These are phyloP conservation scores for Eurystomus glaucurus DNA, from an alignment of 2,797 vertebrate genomes.

Conservation along the genomic window DNA sequence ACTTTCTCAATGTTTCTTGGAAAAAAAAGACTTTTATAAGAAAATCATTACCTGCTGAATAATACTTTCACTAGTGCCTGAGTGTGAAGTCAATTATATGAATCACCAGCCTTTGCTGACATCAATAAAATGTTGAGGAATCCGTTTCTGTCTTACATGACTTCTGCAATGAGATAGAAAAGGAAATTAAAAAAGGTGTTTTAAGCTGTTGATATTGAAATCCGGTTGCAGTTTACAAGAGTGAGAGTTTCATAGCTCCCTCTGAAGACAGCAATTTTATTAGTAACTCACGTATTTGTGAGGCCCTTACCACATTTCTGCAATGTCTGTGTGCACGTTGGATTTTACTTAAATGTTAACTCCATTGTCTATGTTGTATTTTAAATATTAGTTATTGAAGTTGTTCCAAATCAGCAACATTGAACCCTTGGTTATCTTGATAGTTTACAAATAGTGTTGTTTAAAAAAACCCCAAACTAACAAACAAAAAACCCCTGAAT, in stretches of 20 bases:
- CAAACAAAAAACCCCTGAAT: background rate
- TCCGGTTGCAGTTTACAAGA: background rate
- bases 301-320: background rate
- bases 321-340: background rate
- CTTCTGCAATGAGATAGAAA: background rate
- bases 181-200: background rate
- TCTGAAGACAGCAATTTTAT: background rate
- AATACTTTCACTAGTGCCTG: background rate
- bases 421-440: background rate
- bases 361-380: background rate
- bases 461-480: background rate
- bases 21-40: background rate
- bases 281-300: background rate
- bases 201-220: constrained; percentile 3
- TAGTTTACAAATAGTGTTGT: background rate
- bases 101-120: constrained; percentile 22
- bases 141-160: background rate
- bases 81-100: constrained; percentile 6
- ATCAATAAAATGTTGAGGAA: constrained; percentile 2
- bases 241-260: background rate
- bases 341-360: background rate
- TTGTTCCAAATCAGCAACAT: background rate
- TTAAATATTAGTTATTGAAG: background rate
- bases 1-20: background rate
- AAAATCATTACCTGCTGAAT: constrained; percentile 29